These are phyloP conservation scores for Hippasteria phrygiana DNA, from an alignment of 53 echinoderm and acorn worm species.

Conservation along the genomic window DNA sequence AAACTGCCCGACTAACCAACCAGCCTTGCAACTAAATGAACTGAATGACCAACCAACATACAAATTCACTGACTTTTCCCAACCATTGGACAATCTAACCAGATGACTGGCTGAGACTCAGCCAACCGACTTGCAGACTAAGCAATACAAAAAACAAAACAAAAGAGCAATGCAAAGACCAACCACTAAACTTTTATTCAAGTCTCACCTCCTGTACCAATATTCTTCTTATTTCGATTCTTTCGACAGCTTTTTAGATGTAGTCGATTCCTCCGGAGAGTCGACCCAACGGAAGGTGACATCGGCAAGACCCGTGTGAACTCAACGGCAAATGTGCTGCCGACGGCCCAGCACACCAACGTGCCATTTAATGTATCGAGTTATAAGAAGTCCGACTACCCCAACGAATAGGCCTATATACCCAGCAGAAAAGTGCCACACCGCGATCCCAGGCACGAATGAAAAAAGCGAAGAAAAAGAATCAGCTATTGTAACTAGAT, in stretches of 20 bases:
- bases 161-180: background rate
- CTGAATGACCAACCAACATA: too few relatives aligned
- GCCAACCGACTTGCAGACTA: too few relatives aligned
- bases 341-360: background rate
- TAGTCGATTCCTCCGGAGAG: constrained; percentile 6
- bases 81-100: too few relatives aligned
- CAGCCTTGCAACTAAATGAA: too few relatives aligned
- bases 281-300: constrained; percentile 18
- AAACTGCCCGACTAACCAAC: background rate
- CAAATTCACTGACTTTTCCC: too few relatives aligned
- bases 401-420: too few relatives aligned
- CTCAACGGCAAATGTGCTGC: background rate
- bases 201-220: too few relatives aligned
- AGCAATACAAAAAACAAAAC: background rate
- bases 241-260: constrained; percentile 33
- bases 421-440: too few relatives aligned
- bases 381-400: background rate
- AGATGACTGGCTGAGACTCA: too few relatives aligned
- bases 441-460: background rate
- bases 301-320: constrained; percentile 46
- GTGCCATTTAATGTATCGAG: background rate
- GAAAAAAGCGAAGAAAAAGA: background rate
- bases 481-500: background rate
- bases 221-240: background rate
- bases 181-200: too few relatives aligned